phyloP scores from a whole-genome alignment of 2,888 invertebrate species.

The Tenthredo livida region DNA sequence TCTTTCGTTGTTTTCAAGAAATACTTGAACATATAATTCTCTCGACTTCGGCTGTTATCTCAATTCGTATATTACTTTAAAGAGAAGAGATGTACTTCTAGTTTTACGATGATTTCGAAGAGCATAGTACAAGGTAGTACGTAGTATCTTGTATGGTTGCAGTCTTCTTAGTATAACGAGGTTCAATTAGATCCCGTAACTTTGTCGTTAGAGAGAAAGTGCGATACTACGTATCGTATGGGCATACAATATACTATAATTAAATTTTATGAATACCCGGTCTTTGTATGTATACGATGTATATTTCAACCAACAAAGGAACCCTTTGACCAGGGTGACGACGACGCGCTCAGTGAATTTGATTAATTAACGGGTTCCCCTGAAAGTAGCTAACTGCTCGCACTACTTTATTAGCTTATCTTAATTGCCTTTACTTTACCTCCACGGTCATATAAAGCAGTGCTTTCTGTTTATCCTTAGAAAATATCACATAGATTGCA shows the following conservation, averaged over 20 bases:
- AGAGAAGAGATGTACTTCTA: not conserved
- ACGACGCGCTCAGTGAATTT: conserved; percentile 36
- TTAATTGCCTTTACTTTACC: conserved; percentile 19
- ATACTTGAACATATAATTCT: too few species aligned
- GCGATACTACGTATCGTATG: not conserved
- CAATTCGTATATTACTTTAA: not conserved
- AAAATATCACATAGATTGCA: not conserved
- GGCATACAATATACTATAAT: not conserved
- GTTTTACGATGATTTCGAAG: not conserved
- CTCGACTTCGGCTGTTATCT: not conserved
- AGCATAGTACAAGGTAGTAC: not conserved
- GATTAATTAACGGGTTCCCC: conserved; percentile 48
- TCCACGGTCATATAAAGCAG: not conserved
- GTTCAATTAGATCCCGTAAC: not conserved
- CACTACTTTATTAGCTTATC: conserved; percentile 47
- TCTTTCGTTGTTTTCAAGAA: too few species aligned
- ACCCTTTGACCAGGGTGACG: conserved; percentile 45
- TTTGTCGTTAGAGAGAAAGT: conserved; percentile 4
- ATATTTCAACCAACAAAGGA: conserved; percentile 29
- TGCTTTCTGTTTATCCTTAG: too few species aligned
- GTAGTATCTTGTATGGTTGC: not conserved
- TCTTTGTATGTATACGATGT: not conserved
- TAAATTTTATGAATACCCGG: conserved; percentile 3
- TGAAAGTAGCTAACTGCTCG: conserved; percentile 41
- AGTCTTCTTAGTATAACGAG: not conserved